Conservation (phyloP, 2,888 invertebrate species). For the Nomada goodeniana region DNA sequence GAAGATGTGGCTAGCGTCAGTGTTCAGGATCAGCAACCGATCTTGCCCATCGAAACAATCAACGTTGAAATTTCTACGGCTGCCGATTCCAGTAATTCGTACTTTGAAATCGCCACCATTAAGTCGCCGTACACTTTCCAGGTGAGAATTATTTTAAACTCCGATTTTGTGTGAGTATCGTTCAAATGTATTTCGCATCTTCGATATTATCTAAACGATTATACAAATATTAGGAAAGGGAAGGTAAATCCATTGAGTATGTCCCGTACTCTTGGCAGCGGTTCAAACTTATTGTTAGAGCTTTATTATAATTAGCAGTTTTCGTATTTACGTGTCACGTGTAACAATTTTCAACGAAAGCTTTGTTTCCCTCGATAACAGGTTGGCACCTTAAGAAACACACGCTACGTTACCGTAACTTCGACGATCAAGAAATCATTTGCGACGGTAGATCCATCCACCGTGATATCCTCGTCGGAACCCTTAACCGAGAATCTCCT, state of each 20-base stretch:
- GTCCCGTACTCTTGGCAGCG: no score
- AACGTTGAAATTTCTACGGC: constrained; percentile 96
- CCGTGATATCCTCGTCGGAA: constrained; percentile 87
- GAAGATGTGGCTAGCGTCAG: constrained; percentile 80
- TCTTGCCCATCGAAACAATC: constrained; percentile 90
- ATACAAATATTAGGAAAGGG: not conserved
- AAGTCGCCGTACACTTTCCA: constrained; percentile 96
- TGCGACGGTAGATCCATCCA: constrained; percentile 87
- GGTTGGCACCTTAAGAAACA: constrained; percentile 95
- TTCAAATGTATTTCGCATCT: no score
- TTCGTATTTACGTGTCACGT: no score
- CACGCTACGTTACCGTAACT: constrained; percentile 94
- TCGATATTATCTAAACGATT: constrained; percentile 15
- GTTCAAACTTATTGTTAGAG: no score
- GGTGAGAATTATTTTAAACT: constrained; percentile 85
- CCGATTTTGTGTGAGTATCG: no score
- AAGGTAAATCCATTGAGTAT: not conserved
- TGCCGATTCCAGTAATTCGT: constrained; percentile 93
- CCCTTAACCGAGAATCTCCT: constrained; percentile 95
- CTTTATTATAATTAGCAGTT: no score
- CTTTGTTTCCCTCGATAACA: constrained; percentile 81
- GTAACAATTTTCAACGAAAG: no score
- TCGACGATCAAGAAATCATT: constrained; percentile 93
- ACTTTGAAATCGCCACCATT: constrained; percentile 95
- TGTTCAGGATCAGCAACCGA: constrained; percentile 83